Base-by-base conservation (phyloP, 2,113 vertebrate species). In the Sinocyclocheilus grahami region DNA sequence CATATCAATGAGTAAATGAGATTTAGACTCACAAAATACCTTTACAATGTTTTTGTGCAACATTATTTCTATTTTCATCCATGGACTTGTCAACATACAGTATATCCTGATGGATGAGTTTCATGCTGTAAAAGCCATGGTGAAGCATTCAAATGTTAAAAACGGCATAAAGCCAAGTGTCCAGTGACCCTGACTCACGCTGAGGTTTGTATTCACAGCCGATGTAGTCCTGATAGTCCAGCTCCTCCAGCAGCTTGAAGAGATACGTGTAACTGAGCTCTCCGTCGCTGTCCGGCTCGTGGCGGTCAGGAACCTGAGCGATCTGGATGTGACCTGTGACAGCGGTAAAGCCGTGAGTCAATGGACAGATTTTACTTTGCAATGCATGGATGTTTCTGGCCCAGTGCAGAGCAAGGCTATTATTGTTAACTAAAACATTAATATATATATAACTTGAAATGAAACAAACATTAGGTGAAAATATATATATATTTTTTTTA, bases 121-220 rank as follows among this genome's bases (percentile, higher is more conserved):
- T 55, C 53, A 55, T 53, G 13, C 51, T 53, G 51, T 53, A 20
- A 58, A 60, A 60, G 55, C 2, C 2, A 60, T 60, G 55, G 55
- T 0, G 55, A 58, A n/a, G 6, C 7, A 58, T 58, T 58, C 55
- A 20, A 55, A 58, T 20, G 18, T 22, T 22, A 60, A 22, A 71
- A 9, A 7, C 7, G 2, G 7, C 60, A 62, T 62, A 4, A 24
- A n/a, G 1, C 22, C 60, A 24, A 5, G 62, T 63, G 3, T 24
- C 60, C 60, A 24, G 60, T 20, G 8, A 30, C 16, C 2, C 13
- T n/a, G n/a, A 84, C 94, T 95, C 76, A 97, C 97, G 94, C 39
- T 63, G 91, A 0, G 98, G 98, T 87, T 92, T 94, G 30, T 99
- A 99, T 91, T 99, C 97, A 18, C 98, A 99, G 62, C 98, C 98